Evolutionary conservation across 64 coral and sea anemone species (phyloP), one percentile per base, ranked within the genome.

Genomic region (Stichodactyla mertensii): DNA sequence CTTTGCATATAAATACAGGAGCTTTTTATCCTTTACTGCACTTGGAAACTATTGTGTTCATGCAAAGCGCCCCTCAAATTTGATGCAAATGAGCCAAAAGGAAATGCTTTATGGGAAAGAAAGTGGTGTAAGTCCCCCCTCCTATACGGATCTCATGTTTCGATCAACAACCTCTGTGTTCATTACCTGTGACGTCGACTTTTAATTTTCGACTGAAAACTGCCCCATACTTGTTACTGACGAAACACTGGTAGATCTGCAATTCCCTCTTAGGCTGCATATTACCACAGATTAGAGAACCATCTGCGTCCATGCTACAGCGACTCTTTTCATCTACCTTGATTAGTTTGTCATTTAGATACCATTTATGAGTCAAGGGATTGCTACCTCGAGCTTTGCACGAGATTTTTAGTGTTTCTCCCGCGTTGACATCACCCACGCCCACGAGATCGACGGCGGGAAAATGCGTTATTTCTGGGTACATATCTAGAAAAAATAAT

Each of bases 161-260:
- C 14, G 9, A 58, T 15, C 9, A 9, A 58, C 6, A 58, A 58
- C 8, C 6, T 58, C 14, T 58, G 31, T 45, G 26, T 51, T 1
- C 51, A 16, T 52, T 61, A 85, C 83, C 83, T 85, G 83, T 60
- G 54, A 85, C 56, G 13, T 58, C 83, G 11, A 85, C 83, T 55
- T 61, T 56, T 6, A 20, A 4, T 26, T 16, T 4, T 16, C 9
- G 53, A 85, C 83, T 85, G 56, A 85, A 85, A 3, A 85, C 83
- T 55, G 55, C 61, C 0, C 83, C 83, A 85, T 61, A 85, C 14
- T 27, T 2, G 83, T 85, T 85, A 64, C 83, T 85, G 36, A 85
- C 83, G 1, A 61, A 51, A 64, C 83, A 85, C 52, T 82, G 80
- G 54, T 55, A 82, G 7, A 7, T 9, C 19, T 55, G 52, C 18